These are phyloP conservation scores for Ectropis crepuscularia DNA, from an alignment of 2,888 invertebrate genomes.

Conservation along the genomic window DNA sequence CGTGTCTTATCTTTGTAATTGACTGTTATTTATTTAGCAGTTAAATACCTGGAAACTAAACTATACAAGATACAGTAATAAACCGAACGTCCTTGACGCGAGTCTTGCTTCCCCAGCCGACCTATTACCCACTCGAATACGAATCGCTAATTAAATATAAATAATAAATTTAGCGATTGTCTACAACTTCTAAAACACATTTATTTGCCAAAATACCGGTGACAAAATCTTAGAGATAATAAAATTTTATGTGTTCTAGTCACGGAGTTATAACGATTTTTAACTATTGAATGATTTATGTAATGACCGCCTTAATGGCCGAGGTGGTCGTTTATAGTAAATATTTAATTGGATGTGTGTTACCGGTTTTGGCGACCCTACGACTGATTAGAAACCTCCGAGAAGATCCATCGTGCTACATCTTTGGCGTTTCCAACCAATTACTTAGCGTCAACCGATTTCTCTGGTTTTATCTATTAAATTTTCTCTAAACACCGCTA, in stretches of 20 bases:
- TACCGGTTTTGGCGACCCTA: slow-evolving; percentile 51
- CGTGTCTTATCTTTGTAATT: slow-evolving; percentile 1
- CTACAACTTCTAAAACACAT: slow-evolving; percentile 55
- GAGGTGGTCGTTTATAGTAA: slow-evolving; percentile 55
- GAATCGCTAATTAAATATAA: slow-evolving; percentile 40
- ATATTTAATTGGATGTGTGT: slow-evolving; percentile 60
- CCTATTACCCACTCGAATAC: slow-evolving; percentile 18
- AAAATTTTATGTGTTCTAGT: slow-evolving; percentile 60
- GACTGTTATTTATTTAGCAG: background rate
- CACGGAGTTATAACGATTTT: slow-evolving; percentile 59
- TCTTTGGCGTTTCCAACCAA: slow-evolving; percentile 11
- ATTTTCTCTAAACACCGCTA: background rate
- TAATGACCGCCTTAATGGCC: slow-evolving; percentile 61
- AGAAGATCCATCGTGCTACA: slow-evolving; percentile 17
- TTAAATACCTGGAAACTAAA: background rate
- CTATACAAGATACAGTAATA: background rate
- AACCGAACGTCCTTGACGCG: slow-evolving; percentile 21
- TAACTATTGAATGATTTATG: slow-evolving; percentile 66
- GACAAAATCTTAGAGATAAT: slow-evolving; percentile 65
- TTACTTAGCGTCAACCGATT: slow-evolving; percentile 9
- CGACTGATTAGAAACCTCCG: slow-evolving; percentile 15
- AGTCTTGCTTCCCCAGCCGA: slow-evolving; percentile 13
- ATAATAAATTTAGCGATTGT: slow-evolving; percentile 46
- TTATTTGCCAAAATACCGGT: slow-evolving; percentile 63
- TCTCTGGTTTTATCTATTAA: slow-evolving; percentile 6